Conservation (phyloP, 1,140 invertebrate species). For the Drosophila kepulauana region DNA sequence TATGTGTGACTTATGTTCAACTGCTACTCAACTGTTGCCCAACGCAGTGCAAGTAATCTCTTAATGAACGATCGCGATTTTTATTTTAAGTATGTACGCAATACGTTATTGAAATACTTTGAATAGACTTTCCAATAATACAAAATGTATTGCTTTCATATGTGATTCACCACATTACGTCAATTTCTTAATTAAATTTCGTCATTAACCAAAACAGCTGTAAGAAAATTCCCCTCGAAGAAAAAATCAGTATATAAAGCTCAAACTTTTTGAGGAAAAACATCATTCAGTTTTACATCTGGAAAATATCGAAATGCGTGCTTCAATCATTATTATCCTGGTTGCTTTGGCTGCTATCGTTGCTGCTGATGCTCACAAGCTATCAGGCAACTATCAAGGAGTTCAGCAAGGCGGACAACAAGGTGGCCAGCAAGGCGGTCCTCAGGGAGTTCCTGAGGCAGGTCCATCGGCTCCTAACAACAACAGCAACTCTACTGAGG, state of each 20-base stretch:
- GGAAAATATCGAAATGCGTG: slow-evolving; percentile 35
- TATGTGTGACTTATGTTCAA: too few species aligned
- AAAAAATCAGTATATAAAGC: slow-evolving; percentile 32
- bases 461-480: not conserved
- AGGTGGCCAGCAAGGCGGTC: slow-evolving; percentile 3
- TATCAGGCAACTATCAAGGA: not conserved
- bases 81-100: too few species aligned
- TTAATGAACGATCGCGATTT: too few species aligned
- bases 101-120: too few species aligned
- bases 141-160: not conserved
- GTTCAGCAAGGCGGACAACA: slow-evolving; percentile 17
- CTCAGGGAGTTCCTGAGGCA: not conserved
- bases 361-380: slow-evolving; percentile 37
- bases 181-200: not conserved
- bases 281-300: not conserved
- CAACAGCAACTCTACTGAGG: not conserved
- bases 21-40: too few species aligned
- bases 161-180: not conserved
- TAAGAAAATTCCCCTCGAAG: not conserved
- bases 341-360: slow-evolving; percentile 34
- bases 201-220: not conserved
- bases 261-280: not conserved
- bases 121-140: too few species aligned
- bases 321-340: slow-evolving; percentile 37
- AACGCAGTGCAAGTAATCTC: too few species aligned